Conservation (phyloP, 2,797 vertebrate species). For the Rhinatrema bivittatum region DNA sequence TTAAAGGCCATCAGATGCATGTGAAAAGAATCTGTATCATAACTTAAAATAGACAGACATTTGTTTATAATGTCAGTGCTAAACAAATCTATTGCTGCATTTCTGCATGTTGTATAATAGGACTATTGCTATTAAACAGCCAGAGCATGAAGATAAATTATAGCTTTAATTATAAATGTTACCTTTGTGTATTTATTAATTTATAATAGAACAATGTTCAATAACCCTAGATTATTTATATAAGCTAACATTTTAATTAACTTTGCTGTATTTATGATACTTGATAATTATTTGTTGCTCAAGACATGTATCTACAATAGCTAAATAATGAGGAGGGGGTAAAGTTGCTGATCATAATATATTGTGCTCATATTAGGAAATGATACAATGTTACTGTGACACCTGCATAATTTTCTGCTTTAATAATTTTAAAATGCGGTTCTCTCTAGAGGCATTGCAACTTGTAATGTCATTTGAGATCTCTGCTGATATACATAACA, state of each 20-base stretch:
- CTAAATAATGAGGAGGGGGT: constrained; percentile 31
- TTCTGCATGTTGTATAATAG: constrained; percentile 56
- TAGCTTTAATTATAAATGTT: constrained; percentile 64
- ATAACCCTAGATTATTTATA: constrained; percentile 58
- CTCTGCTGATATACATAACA: too few species aligned
- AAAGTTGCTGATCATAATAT: constrained; percentile 22
- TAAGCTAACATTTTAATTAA: constrained; percentile 60
- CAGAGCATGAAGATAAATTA: constrained; percentile 63
- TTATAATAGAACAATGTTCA: constrained; percentile 58
- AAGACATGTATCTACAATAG: constrained; percentile 25
- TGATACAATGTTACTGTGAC: constrained; percentile 5
- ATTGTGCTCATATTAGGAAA: constrained; percentile 24
- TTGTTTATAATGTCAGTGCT: constrained; percentile 69
- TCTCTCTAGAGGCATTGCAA: too few species aligned
- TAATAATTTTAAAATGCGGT: too few species aligned
- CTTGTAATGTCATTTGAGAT: too few species aligned
- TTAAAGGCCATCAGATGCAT: constrained; percentile 71
- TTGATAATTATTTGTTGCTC: constrained; percentile 41
- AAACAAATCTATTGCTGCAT: constrained; percentile 68
- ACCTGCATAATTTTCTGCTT: too few species aligned
- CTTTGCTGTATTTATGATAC: constrained; percentile 48
- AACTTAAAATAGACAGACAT: constrained; percentile 74
- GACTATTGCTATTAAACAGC: constrained; percentile 59
- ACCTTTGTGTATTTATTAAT: constrained; percentile 60
- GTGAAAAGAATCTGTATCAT: constrained; percentile 66